Percentiles rank a stretch among this genome's conserved stretches.
These are phyloP conservation scores for Phoenicopterus ruber DNA, from an alignment of 2,113 vertebrate species.

Conservation along the genomic window DNA sequence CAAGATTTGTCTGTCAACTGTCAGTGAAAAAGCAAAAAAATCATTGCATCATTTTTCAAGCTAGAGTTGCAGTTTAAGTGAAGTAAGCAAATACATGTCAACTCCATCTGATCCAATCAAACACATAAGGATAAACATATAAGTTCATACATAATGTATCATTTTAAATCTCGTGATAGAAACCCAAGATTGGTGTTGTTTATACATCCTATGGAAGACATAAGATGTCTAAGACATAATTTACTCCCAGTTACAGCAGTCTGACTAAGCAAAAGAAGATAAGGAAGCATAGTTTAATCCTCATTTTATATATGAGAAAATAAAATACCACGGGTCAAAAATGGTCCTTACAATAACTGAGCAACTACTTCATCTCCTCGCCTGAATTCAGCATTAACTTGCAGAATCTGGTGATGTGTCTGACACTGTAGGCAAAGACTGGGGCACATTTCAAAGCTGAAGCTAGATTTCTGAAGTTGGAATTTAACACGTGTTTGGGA, in stretches of 20 bases:
- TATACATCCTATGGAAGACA: neutral
- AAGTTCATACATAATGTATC: neutral
- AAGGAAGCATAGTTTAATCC: neutral
- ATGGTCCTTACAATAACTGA: neutral
- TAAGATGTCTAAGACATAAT: neutral
- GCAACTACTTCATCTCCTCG: neutral
- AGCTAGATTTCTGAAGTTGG: neutral
- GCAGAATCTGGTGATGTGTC: neutral
- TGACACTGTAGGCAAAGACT: neutral
- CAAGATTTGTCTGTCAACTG: neutral
- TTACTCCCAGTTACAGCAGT: neutral
- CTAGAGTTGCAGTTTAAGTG: neutral
- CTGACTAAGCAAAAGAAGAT: neutral
- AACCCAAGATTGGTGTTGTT: neutral
- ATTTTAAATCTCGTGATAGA: neutral
- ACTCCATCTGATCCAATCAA: neutral
- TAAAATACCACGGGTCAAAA: neutral
- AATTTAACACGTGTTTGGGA: neutral
- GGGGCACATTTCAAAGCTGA: neutral
- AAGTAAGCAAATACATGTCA: neutral
- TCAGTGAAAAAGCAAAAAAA: neutral
- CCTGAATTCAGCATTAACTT: neutral
- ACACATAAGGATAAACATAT: neutral
- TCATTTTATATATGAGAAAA: neutral
- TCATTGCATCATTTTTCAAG: neutral